These are phyloP conservation scores for Anastrepha ludens DNA, from an alignment of 1,140 invertebrate species.

Conservation along the genomic window DNA sequence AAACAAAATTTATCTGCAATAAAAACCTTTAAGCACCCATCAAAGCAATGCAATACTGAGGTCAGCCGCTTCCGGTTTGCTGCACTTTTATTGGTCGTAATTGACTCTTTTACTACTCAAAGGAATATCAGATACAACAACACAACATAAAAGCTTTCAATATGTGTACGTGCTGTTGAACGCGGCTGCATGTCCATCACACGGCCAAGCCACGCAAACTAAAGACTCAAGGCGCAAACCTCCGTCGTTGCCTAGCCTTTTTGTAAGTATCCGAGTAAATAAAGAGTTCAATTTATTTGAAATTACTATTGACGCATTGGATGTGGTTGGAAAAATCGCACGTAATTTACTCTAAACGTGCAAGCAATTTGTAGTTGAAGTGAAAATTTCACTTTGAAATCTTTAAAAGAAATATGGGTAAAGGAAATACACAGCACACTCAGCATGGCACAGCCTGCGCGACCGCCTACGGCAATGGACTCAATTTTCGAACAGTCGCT, in stretches of 20 bases:
- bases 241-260: not conserved
- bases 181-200: too few species aligned
- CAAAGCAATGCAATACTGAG: too few species aligned
- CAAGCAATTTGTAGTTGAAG: not conserved
- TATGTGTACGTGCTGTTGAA: too few species aligned
- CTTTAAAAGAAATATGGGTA: too few species aligned
- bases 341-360: not conserved
- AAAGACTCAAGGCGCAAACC: constrained; percentile 37
- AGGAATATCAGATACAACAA: too few species aligned
- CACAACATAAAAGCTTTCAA: too few species aligned
- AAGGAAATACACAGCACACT: not conserved
- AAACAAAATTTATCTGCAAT: too few species aligned
- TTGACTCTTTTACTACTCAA: too few species aligned
- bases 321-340: not conserved
- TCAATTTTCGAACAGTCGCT: constrained; percentile 36
- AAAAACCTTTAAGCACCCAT: too few species aligned
- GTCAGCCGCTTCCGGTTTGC: too few species aligned
- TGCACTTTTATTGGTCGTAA: too few species aligned
- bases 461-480: constrained; percentile 21
- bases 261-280: not conserved
- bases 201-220: not conserved
- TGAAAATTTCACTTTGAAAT: not conserved
- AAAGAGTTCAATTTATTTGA: not conserved
- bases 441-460: not conserved
- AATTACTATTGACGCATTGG: not conserved